A percentile compares a stretch with the other conserved stretches of the same genome.
Evolutionary conservation across 2,113 vertebrate genomes (phyloP).

Genomic region (Peucedramus taeniatus): DNA sequence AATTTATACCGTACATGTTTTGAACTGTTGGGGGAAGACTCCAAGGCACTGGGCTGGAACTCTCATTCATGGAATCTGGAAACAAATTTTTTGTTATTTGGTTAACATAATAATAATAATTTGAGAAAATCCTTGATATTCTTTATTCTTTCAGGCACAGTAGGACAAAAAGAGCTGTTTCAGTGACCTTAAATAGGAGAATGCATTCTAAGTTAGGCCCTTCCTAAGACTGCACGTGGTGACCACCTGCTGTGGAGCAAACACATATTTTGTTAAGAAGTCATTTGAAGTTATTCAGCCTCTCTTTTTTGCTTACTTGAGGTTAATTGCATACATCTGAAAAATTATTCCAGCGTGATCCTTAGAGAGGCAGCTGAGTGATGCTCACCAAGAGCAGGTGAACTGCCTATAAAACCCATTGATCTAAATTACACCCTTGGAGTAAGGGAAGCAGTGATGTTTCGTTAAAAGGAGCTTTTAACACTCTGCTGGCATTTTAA

Average conservation of each 20-base stretch:
- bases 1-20: neutral
- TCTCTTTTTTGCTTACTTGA: neutral
- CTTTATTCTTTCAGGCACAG: neutral
- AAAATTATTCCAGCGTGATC: neutral
- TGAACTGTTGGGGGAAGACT: neutral
- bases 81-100: neutral
- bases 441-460: neutral
- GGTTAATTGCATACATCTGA: neutral
- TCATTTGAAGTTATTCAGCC: neutral
- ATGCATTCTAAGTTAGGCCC: neutral
- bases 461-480: neutral
- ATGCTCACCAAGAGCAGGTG: neutral
- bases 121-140: neutral
- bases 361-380: neutral
- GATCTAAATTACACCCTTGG: neutral
- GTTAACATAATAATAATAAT: neutral
- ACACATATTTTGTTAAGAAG: neutral
- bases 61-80: neutral
- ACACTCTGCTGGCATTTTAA: neutral
- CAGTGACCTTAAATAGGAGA: neutral
- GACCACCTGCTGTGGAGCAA: neutral
- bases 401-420: neutral
- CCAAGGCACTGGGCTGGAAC: neutral
- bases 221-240: fast-evolving
- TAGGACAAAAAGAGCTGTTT: neutral